Evolutionary conservation across 2,113 vertebrate genomes (phyloP).

Genomic region (Pyrgilauda ruficollis): DNA sequence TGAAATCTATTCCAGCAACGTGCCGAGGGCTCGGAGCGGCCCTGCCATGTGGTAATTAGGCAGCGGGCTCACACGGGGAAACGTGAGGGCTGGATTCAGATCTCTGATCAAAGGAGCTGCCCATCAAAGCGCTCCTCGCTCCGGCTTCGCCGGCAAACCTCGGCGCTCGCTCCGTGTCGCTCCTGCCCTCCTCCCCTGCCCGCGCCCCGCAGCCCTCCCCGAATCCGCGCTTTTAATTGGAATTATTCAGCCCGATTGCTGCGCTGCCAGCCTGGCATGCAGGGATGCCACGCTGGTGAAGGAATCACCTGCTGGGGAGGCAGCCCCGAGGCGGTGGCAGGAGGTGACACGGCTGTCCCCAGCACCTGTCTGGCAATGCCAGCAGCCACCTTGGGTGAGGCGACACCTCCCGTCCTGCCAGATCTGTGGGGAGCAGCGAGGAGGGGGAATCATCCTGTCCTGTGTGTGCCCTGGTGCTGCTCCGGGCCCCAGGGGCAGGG

Average conservation of each 20-base stretch:
- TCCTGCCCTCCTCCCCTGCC: neutral
- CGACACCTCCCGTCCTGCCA: accelerated
- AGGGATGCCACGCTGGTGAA: neutral
- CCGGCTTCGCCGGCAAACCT: conserved; percentile 4
- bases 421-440: accelerated
- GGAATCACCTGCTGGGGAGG: neutral
- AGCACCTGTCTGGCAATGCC: neutral
- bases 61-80: conserved; percentile 25
- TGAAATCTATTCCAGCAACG: conserved; percentile 60
- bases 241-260: neutral
- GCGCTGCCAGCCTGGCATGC: neutral
- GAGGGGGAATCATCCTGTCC: neutral
- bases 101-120: conserved; percentile 64
- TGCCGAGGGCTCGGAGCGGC: conserved; percentile 18
- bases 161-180: neutral
- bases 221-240: neutral
- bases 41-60: conserved; percentile 56
- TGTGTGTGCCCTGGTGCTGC: accelerated
- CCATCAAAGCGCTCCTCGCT: conserved; percentile 59
- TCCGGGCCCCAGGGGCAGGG: accelerated
- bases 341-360: neutral
- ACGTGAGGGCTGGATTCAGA: conserved; percentile 63
- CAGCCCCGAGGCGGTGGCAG: neutral
- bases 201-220: neutral
- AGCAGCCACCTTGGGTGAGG: neutral